Evolutionary conservation across 2,888 invertebrate genomes (phyloP), one percentile per base, ranked within the genome.

Genomic region (Omphaloscelis lunosa): DNA sequence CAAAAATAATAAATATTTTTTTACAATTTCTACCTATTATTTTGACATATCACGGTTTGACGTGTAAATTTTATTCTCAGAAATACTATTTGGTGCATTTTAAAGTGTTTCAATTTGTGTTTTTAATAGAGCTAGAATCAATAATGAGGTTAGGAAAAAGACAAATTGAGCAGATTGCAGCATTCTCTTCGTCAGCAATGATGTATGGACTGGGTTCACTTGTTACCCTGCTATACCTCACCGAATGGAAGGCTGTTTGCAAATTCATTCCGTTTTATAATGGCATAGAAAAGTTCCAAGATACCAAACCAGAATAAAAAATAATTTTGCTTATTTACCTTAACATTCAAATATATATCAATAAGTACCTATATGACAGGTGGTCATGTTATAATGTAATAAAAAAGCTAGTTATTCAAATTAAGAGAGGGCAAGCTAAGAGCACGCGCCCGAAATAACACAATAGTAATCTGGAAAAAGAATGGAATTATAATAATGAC

Each of bases 201-300:
- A 91, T 94, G 0, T 98, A 97, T 91, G 98, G 98, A 39, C 92
- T 97, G 53, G 96, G 97, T 0, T 97, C 96, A 58, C 93, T 97
- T n/a, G 87, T 97, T 20, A 94, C 93, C 0, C 75, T 97, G 23
- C 89, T 97, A 2, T 99, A 98, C 91, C 93, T 98, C 71, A 98
- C 98, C 0, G 98, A 98, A 89, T 99, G 98, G 98, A 98, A 97
- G 92, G 90, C 97, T 17, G 92, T 98, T 23, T 95, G 97, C 48
- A 97, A 97, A 84, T 97, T 97, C 91, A 92, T 98, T 72, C 98
- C 98, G 11, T 98, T 97, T 93, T 98, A 20, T 65, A 84, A 82
- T 45, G 58, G 12, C 27, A 12, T 29, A 45, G 74, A 70, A 62
- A 84, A 84, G 51, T 87, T 84, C n/a, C 62, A 70, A 45, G 51